These are phyloP conservation scores for Apotomis turbidana DNA, from an alignment of 2,888 invertebrate species.

Conservation along the genomic window DNA sequence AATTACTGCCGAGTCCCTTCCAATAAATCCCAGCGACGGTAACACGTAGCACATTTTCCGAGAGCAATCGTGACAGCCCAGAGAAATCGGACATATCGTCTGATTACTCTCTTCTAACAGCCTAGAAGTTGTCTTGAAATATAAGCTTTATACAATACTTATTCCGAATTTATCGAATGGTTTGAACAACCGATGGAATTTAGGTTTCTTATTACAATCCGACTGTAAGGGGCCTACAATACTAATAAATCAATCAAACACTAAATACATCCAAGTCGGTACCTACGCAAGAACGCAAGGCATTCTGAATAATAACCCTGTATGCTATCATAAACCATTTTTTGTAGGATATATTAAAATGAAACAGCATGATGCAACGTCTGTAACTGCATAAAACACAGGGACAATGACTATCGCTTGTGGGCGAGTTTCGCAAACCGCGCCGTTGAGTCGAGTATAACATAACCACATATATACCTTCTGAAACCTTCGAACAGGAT, in stretches of 20 bases:
- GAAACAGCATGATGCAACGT: slow-evolving; percentile 39
- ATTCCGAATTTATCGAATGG: too few relatives aligned
- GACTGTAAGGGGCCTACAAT: not conserved
- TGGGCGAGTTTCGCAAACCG: slow-evolving; percentile 75
- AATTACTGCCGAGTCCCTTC: slow-evolving; percentile 30
- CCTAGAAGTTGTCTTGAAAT: not conserved
- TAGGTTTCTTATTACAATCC: slow-evolving; percentile 9
- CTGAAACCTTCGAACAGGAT: slow-evolving; percentile 16
- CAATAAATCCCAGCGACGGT: slow-evolving; percentile 35
- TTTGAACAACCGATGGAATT: slow-evolving; percentile 28
- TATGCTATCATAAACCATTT: slow-evolving; percentile 23
- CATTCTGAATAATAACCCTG: slow-evolving; percentile 13
- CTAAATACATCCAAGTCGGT: not conserved
- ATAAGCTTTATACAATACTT: not conserved
- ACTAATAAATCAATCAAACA: slow-evolving; percentile 11
- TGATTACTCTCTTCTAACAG: not conserved
- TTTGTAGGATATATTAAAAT: slow-evolving; percentile 28
- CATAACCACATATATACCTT: slow-evolving; percentile 43
- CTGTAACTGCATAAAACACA: slow-evolving; percentile 58
- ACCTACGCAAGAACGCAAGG: slow-evolving; percentile 4
- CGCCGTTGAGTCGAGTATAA: slow-evolving; percentile 74
- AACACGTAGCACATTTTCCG: slow-evolving; percentile 29
- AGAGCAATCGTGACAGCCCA: slow-evolving; percentile 29
- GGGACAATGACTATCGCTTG: slow-evolving; percentile 75
- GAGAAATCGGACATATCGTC: slow-evolving; percentile 27